A percentile compares a stretch with the other conserved stretches of the same genome.
These are phyloP conservation scores for Alcedo quadribrachys DNA, from an alignment of 2,797 vertebrate species.

Conservation along the genomic window DNA sequence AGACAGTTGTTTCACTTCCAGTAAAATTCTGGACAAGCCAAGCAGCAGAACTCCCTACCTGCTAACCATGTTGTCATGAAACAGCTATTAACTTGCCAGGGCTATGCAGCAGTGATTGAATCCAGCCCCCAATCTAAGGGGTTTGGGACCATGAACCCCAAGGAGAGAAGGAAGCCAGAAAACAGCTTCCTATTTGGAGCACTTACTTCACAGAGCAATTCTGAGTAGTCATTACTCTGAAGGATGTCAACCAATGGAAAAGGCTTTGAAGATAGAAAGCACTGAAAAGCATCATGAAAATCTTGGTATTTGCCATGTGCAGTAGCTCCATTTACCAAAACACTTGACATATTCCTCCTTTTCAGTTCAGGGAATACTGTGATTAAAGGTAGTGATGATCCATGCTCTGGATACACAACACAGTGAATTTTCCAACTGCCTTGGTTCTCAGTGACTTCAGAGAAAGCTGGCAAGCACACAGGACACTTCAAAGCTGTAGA, in stretches of 20 bases:
- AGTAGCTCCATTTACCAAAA: neutral
- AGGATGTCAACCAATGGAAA: neutral
- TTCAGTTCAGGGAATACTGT: neutral
- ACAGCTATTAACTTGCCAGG: neutral
- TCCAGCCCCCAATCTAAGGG: neutral
- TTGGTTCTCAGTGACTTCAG: neutral
- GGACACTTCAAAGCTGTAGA: neutral
- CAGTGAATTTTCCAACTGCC: slow-evolving; percentile 29
- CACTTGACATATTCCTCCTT: neutral
- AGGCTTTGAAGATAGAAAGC: slow-evolving; percentile 8
- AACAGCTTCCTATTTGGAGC: neutral
- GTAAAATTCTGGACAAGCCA: neutral
- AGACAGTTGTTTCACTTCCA: neutral
- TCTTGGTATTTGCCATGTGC: slow-evolving; percentile 19
- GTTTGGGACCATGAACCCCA: neutral
- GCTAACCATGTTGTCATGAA: neutral
- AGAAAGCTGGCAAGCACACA: neutral
- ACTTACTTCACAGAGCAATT: neutral
- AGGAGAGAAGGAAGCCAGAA: slow-evolving; percentile 10
- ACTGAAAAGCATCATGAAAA: slow-evolving; percentile 20
- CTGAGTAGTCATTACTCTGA: neutral
- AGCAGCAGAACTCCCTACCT: neutral
- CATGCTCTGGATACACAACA: neutral
- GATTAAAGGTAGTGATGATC: neutral
- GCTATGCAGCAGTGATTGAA: neutral